Base-by-base conservation (phyloP, 1,140 invertebrate species). In the Bombus turneri region DNA sequence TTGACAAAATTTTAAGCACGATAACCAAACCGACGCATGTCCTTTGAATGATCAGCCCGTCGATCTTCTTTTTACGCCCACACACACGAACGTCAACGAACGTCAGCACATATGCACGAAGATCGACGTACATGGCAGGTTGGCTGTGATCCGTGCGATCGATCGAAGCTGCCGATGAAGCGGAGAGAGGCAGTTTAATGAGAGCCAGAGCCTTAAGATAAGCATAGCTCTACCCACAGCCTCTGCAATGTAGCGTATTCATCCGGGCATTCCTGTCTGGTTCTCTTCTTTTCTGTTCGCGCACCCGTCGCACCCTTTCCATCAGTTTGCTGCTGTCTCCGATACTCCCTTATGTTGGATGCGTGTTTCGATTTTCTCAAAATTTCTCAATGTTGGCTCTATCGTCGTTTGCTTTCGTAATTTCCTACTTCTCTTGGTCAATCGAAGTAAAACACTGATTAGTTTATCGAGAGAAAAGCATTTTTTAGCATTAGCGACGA, bases 241-340 rank as follows among this genome's bases (percentile, higher is more conserved):
- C 74, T 85, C 74, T 85, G 66, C 68, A 81, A 72, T 83, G 77
- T 69, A 83, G 74, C 85, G 90, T 87, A 90, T 88, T 90, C 88
- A 87, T 87, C 78, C 87, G 85, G 86, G 82, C 87, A 92, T 91
- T 92, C 90, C 89, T 89, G 89, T 88, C 89, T 87, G 90, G 91
- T 91, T 91, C 89, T 75, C 81, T 90, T 39, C 84, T 86, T 91
- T 91, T 90, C 86, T 87, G 47, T 34, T 39, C 57, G 28, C 57
- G 18, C n/a, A 34, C 53, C 72, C 57, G 69, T 37, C 69, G 31
- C 18, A 53, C 66, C 66, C 53, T 15, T 47, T 64, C 79, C 78
- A 86, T 73, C 78, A 53, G 81, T 86, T 85, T 80, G 69, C 75
- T 80, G 69, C 75, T 71, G 78, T 79, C 80, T 84, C 37, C 31